A percentile compares a stretch with the other conserved stretches of the same genome.
Evolutionary conservation across 2,888 invertebrate genomes (phyloP).

Genomic region (Pimpla rufipes): DNA sequence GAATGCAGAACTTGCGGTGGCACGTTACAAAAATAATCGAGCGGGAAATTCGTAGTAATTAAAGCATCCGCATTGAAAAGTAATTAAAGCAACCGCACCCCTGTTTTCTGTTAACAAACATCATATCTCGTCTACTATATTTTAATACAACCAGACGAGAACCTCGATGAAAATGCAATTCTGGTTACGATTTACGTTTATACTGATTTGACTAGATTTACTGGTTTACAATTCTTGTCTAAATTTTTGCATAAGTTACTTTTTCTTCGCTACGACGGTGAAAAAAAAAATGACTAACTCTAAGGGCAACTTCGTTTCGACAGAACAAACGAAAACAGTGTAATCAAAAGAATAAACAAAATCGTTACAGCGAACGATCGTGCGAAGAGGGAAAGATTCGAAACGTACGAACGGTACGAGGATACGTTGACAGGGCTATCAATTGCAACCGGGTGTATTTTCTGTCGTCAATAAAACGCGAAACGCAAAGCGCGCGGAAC

Average conservation of each 20-base stretch:
- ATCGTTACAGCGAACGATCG: not conserved
- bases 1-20: not conserved
- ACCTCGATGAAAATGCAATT: conserved; percentile 83
- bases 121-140: conserved; percentile 56
- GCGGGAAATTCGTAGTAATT: no score
- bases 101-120: not conserved
- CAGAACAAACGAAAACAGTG: not conserved
- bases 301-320: not conserved
- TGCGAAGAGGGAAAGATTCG: not conserved
- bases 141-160: conserved; percentile 79
- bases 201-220: no score
- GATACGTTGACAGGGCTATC: not conserved
- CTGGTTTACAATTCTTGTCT: conserved; percentile 54
- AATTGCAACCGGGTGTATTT: conserved; percentile 12
- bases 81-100: not conserved
- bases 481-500: conserved; percentile 21
- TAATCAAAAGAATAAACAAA: not conserved
- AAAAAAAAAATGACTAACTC: no score
- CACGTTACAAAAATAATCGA: not conserved
- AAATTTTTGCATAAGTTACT: conserved; percentile 5
- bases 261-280: no score
- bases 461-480: conserved; percentile 30
- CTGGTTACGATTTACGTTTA: conserved; percentile 75
- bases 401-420: not conserved
- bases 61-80: no score